These are phyloP conservation scores for Calyptommatus sinebrachiatus DNA, from an alignment of 2,113 vertebrate genomes.

Conservation along the genomic window DNA sequence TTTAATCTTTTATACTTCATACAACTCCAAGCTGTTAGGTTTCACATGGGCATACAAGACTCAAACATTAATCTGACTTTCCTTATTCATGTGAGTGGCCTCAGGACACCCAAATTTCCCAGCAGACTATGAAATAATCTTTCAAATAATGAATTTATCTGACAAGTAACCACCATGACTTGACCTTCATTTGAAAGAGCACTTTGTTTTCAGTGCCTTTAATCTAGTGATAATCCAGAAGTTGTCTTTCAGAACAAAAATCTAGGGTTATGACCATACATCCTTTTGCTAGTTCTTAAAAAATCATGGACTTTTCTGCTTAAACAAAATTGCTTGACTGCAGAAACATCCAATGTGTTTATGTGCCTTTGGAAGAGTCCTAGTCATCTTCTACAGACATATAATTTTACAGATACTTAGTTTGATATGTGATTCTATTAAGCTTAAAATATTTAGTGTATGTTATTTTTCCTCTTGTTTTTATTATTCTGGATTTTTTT, in stretches of 20 bases:
- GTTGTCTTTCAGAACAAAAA: conserved; percentile 14
- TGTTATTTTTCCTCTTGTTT: too few relatives aligned
- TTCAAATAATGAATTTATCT: conserved; percentile 37
- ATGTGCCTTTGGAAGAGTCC: not conserved
- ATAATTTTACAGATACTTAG: conserved; percentile 40
- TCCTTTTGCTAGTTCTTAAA: conserved; percentile 26
- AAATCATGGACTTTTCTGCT: conserved; percentile 38
- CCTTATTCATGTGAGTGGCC: conserved; percentile 25
- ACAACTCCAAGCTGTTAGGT: not conserved
- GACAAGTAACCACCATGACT: conserved; percentile 51
- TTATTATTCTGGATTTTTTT: too few relatives aligned
- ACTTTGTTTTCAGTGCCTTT: conserved; percentile 33
- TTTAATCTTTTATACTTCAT: conserved; percentile 26
- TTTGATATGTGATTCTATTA: too few relatives aligned
- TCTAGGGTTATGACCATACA: conserved; percentile 28
- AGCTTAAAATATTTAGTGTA: too few relatives aligned
- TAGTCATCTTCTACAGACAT: too few relatives aligned
- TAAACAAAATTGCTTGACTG: conserved; percentile 58
- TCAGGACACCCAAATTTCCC: conserved; percentile 11
- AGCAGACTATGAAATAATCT: conserved; percentile 24
- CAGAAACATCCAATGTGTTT: conserved; percentile 43
- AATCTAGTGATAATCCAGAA: conserved; percentile 38
- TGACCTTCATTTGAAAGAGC: conserved; percentile 37
- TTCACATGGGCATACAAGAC: conserved; percentile 31
- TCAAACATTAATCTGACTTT: conserved; percentile 30